phyloP scores from a whole-genome alignment of 2,888 invertebrate genomes.

The Dugesia japonica region DNA sequence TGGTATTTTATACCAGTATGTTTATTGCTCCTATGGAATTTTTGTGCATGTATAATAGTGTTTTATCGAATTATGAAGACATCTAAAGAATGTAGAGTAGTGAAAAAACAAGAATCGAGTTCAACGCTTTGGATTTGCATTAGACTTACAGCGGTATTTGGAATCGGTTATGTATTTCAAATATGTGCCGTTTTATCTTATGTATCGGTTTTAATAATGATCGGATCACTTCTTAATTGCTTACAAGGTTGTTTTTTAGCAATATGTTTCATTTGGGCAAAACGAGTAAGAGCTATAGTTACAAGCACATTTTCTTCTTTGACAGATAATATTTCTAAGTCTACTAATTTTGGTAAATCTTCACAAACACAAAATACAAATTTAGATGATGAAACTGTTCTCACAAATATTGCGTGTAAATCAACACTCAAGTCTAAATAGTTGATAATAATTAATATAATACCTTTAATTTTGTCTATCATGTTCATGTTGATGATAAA shows the following conservation, averaged over 20 bases:
- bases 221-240: neutral
- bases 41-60: neutral
- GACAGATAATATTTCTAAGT: neutral
- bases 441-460: no score
- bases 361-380: neutral
- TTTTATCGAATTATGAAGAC: neutral
- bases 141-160: neutral
- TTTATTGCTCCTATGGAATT: neutral
- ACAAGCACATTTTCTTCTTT: neutral
- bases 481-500: no score
- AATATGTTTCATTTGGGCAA: neutral
- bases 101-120: neutral
- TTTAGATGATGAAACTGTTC: neutral
- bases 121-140: neutral
- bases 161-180: neutral
- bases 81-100: neutral
- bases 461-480: no score
- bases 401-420: no score
- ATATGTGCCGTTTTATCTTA: neutral
- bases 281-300: neutral
- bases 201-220: neutral
- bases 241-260: neutral
- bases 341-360: neutral
- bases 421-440: no score
- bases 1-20: neutral